Base-by-base conservation (phyloP, 2,113 vertebrate genomes). In the Riparia riparia region DNA sequence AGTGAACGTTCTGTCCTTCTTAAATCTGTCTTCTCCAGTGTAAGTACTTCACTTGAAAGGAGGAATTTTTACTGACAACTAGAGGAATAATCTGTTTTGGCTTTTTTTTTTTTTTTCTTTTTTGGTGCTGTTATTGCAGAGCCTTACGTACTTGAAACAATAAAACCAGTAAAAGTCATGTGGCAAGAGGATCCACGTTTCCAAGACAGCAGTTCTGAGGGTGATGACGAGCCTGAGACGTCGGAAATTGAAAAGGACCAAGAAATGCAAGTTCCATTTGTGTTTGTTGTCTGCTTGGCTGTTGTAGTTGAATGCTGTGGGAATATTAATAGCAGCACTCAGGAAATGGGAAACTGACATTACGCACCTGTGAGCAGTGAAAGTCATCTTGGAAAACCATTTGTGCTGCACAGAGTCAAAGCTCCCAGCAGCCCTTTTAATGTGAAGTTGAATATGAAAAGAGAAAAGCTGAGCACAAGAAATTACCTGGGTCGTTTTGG, bases 181-280 rank as follows among this genome's bases (percentile, higher is more conserved):
- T 99, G 98, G 99, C 98, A 99, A 78, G 98, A 96, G 86, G 98
- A 99, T 90, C 97, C 98, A 53, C 97, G 92, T 91, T 99, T 99
- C 95, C 98, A 98, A 42, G 99, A 99, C 89, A 99, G 99, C 97
- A 99, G 99, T 96, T 99, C 99, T 18, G 99, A 99, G 73, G 98
- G 98, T 4, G 98, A 97, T 17, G 98, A 98, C 25, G 97, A 98
- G 19, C 92, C 97, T 4, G 91, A 98, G 19, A 85, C 42, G 3
- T 78, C 95, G 17, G 90, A 79, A 76, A 82, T n/a, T 32, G 89
- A 83, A 47, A 42, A 63, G 24, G 26, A 79, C 61, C 84, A 70
- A 93, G 93, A 97, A 95, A 94, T 90, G 99, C 98, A 97, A 98
- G 95, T 90, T 50, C 5, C 4, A 19, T 68, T 91, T 77, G 7